These are phyloP conservation scores for Diaphora mendica DNA, from an alignment of 2,888 invertebrate species.

Conservation along the genomic window DNA sequence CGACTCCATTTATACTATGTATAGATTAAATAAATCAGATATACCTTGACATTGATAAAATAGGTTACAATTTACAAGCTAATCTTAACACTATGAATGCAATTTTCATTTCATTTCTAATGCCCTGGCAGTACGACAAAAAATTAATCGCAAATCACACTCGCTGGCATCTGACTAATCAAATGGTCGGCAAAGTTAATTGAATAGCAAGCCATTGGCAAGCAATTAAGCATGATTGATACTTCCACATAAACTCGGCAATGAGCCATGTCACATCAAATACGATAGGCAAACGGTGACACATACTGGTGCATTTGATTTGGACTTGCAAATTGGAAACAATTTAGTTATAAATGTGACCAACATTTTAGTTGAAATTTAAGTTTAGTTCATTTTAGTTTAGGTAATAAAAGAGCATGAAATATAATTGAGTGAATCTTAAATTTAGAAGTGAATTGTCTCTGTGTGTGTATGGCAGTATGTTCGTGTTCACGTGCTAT, in stretches of 20 bases:
- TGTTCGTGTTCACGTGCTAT: too few relatives aligned
- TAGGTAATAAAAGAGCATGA: too few relatives aligned
- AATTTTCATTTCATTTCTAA: background rate
- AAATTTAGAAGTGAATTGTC: too few relatives aligned
- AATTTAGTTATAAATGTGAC: background rate
- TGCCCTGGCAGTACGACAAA: background rate
- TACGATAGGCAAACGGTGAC: background rate
- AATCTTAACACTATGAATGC: background rate
- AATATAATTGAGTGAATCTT: too few relatives aligned
- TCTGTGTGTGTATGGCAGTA: too few relatives aligned
- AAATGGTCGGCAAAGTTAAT: slow-evolving; percentile 45
- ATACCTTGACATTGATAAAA: background rate
- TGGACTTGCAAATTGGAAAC: too few relatives aligned
- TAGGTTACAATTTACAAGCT: background rate
- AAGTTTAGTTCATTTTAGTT: background rate
- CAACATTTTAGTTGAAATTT: background rate
- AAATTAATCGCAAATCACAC: slow-evolving; percentile 16
- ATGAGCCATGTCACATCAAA: slow-evolving; percentile 9
- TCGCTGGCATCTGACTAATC: slow-evolving; percentile 32
- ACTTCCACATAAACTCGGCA: slow-evolving; percentile 39
- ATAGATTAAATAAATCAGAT: background rate
- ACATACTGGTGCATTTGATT: background rate
- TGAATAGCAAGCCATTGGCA: slow-evolving; percentile 46
- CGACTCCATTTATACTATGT: too few relatives aligned
- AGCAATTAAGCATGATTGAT: slow-evolving; percentile 51